Evolutionary conservation across 1,140 invertebrate genomes (phyloP).

Genomic region (Nasonia longicornis): DNA sequence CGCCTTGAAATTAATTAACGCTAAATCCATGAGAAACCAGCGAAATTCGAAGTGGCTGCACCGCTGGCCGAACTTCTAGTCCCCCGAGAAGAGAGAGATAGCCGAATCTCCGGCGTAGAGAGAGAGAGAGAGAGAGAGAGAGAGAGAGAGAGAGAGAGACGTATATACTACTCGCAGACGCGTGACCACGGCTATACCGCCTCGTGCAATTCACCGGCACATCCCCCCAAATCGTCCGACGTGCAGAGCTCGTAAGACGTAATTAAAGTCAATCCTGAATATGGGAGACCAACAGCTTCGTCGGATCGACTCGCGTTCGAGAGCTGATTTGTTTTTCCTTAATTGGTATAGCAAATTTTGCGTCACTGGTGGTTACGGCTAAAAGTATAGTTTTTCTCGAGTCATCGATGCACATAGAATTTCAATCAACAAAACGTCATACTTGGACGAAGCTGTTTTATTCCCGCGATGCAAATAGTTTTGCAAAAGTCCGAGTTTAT

Average conservation of each 20-base stretch:
- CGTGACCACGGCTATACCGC: constrained; percentile 19
- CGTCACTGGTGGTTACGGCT: too few relatives aligned
- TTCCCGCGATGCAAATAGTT: too few relatives aligned
- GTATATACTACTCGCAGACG: constrained; percentile 21
- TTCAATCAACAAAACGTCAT: too few relatives aligned
- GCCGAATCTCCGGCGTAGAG: constrained; percentile 29
- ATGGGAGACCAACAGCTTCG: constrained; percentile 14
- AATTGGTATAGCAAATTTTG: too few relatives aligned
- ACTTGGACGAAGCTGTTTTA: too few relatives aligned
- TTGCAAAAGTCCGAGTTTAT: constrained; percentile 57
- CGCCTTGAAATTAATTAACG: constrained; percentile 56
- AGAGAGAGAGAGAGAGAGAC: too few relatives aligned
- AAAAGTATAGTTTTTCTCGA: too few relatives aligned
- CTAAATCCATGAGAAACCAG: constrained; percentile 52
- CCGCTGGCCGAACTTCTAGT: background rate
- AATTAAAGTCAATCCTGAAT: constrained; percentile 48
- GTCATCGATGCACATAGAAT: too few relatives aligned
- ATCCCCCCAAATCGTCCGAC: constrained; percentile 30
- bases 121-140: too few relatives aligned
- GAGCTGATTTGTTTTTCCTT: too few relatives aligned
- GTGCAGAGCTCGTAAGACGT: constrained; percentile 38
- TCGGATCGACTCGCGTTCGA: constrained; percentile 51
- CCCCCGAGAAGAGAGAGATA: constrained; percentile 45
- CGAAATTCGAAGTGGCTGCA: constrained; percentile 44
- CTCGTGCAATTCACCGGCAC: constrained; percentile 30